A percentile compares a stretch with the other conserved stretches of the same genome.
Conservation (phyloP, 1,140 invertebrate genomes). For the Zaprionus taronus region DNA sequence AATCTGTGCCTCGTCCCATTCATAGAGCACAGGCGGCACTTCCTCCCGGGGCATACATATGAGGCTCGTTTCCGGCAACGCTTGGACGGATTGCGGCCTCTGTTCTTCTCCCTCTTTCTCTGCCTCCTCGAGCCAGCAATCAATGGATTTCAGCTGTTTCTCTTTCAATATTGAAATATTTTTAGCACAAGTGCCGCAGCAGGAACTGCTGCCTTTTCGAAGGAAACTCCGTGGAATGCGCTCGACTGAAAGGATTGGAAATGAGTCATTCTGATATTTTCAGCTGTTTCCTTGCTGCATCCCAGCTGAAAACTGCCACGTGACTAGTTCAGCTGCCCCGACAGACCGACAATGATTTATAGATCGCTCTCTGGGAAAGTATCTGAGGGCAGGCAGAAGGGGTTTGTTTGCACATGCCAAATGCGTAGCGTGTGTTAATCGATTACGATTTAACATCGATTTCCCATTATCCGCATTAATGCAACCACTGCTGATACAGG, state of each 20-base stretch:
- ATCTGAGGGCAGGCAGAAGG: conserved; percentile 4
- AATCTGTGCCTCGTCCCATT: conserved; percentile 21
- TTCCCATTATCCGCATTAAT: neutral
- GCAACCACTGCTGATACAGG: neutral
- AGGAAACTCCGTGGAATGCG: conserved; percentile 21
- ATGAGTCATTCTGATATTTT: conserved; percentile 22
- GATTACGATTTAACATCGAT: conserved; percentile 4
- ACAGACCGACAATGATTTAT: conserved; percentile 33
- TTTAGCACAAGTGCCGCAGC: conserved; percentile 55
- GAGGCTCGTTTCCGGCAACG: conserved; percentile 57
- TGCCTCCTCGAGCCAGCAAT: neutral
- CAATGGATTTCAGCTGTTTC: conserved; percentile 56
- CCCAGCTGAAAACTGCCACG: conserved; percentile 32
- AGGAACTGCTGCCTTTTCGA: neutral
- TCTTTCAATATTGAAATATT: conserved; percentile 48
- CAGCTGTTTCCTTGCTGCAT: conserved; percentile 49
- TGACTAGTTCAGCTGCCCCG: conserved; percentile 37
- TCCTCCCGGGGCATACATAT: conserved; percentile 42
- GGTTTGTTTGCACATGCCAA: conserved; percentile 18
- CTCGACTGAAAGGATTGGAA: conserved; percentile 55
- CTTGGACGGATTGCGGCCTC: conserved; percentile 34
- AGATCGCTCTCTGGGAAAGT: conserved; percentile 8
- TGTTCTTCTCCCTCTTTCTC: neutral
- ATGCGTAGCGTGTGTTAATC: conserved; percentile 12
- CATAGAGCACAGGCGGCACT: conserved; percentile 20